Base-by-base conservation (phyloP, 2,888 invertebrate genomes). In the Laspeyria flexula region DNA sequence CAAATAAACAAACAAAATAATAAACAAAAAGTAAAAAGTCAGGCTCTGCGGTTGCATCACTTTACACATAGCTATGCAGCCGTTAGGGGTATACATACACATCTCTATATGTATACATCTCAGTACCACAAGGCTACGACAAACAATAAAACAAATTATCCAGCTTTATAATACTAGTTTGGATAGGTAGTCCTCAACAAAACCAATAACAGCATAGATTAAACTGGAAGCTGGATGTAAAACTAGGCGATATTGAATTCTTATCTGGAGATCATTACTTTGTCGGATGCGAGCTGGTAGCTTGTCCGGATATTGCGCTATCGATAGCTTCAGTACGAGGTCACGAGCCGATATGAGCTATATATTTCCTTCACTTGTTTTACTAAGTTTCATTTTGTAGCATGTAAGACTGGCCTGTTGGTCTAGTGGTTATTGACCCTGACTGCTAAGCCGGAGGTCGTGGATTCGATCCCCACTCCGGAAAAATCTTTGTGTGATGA, bases 221-320 rank as follows among this genome's bases (percentile, higher is more conserved):
- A 33, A 15, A 15, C 33, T 45, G 31, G 40, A 39, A 41, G n/a
- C 29, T 47, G 45, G 58, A 66, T 62, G 63, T 66, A 50, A 61
- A 62, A 55, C 64, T 44, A 48, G 52, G 33, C 49, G 55, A 65
- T 65, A 66, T 65, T 66, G 65, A 66, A 65, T 63, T 66, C 64
- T 65, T 67, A 65, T 65, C 65, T 62, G 37, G 48, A 50, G 63
- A 67, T 65, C 67, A 66, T 65, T 64, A 67, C 55, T 41, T 12
- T 41, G 60, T 61, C 62, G 59, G 59, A 62, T 58, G 52, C 49
- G 43, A 44, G 23, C 40, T 31, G 43, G 48, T 54, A 59, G 56
- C 60, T 69, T 43, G 56, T 58, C 52, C 71, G 73, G 71, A 72
- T 72, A 72, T 72, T 73, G 65, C 73, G 49, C 53, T 56, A 55